A percentile compares a stretch with the other conserved stretches of the same genome.
Conservation (phyloP, 1,140 invertebrate species). For the Atta cephalotes region DNA sequence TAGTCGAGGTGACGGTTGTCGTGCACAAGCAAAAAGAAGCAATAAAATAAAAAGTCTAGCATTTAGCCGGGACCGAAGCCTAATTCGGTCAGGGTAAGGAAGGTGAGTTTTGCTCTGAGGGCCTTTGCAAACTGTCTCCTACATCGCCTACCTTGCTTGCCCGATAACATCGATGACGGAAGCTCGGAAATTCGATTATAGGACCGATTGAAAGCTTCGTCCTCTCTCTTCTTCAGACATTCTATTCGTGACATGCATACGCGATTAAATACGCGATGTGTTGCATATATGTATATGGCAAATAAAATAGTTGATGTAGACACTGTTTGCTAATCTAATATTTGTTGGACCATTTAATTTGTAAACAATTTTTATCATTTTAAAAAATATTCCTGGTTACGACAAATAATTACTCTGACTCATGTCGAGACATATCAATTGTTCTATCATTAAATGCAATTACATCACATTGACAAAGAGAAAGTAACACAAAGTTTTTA, state of each 20-base stretch:
- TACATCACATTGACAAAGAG: not conserved
- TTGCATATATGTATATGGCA: not conserved
- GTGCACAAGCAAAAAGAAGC: conserved; percentile 9
- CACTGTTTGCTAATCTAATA: not conserved
- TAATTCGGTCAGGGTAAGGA: conserved; percentile 62
- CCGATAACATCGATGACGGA: conserved; percentile 68
- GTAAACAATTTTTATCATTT: not conserved
- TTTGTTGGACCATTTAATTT: not conserved
- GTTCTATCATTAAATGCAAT: not conserved
- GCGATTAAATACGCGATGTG: not conserved
- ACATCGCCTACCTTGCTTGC: conserved; percentile 37
- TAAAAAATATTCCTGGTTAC: not conserved
- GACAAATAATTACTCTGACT: not conserved
- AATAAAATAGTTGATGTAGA: not conserved
- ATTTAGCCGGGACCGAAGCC: conserved; percentile 55
- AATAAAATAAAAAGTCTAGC: conserved; percentile 53
- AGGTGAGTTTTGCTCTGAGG: conserved; percentile 62
- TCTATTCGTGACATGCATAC: not conserved
- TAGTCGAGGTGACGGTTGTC: not conserved
- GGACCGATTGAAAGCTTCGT: conserved; percentile 75
- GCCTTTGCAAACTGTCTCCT: conserved; percentile 68
- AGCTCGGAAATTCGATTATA: conserved; percentile 73
- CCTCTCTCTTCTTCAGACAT: conserved; percentile 57
- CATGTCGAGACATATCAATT: not conserved
- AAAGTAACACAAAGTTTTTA: not conserved